Percentiles rank a stretch among this genome's conserved stretches.
Evolutionary conservation across 1,140 invertebrate genomes (phyloP).

Genomic region (Geopemphigus sp.): DNA sequence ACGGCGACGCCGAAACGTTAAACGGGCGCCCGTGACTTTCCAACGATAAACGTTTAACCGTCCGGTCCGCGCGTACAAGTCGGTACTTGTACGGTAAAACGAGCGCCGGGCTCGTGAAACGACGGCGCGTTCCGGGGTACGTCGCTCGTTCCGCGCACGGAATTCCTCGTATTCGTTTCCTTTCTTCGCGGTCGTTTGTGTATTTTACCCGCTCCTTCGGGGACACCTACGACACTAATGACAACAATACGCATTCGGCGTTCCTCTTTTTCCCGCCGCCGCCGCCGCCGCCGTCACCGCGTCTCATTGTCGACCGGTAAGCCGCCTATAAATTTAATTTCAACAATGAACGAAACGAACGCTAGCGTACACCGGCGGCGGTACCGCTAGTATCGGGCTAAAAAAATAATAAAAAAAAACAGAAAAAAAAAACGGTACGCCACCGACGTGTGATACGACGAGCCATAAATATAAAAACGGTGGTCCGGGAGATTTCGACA

Average conservation of each 20-base stretch:
- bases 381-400: neutral
- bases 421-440: neutral
- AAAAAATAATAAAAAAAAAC: conserved; percentile 11
- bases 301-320: conserved; percentile 22
- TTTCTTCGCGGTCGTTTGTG: conserved; percentile 12
- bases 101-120: no score
- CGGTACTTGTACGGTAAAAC: no score
- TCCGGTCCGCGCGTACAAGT: no score
- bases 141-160: no score
- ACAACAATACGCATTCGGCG: neutral
- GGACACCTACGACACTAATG: neutral
- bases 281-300: no score
- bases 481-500: conserved; percentile 5
- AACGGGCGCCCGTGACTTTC: no score
- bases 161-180: neutral
- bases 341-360: conserved; percentile 33
- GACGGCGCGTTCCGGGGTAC: no score
- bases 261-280: neutral
- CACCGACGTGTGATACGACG: neutral
- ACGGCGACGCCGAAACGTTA: no score
- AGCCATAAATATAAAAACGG: conserved; percentile 10
- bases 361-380: neutral
- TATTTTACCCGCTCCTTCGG: conserved; percentile 1
- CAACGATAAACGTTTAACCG: no score
- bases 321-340: conserved; percentile 38